Percentiles rank a stretch among this genome's conserved stretches.
phyloP scores from a whole-genome alignment of 1,140 invertebrate genomes.

The Varroa destructor region DNA sequence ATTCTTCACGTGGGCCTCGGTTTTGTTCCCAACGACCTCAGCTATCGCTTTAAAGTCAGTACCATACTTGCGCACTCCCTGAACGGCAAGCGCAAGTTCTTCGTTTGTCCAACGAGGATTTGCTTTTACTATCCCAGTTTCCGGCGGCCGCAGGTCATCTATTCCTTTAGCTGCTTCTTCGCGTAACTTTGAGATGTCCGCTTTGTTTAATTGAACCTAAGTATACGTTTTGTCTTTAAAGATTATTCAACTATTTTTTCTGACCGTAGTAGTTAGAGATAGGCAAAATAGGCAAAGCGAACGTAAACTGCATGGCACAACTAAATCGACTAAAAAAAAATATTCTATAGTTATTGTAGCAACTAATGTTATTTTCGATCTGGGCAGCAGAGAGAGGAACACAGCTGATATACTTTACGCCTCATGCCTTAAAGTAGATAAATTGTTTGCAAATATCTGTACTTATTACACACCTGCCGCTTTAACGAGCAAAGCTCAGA shows the following conservation, averaged over 20 bases:
- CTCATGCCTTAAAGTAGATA: no score
- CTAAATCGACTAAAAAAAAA: no score
- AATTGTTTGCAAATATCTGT: not conserved
- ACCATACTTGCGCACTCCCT: slow-evolving; percentile 80
- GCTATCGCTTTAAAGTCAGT: slow-evolving; percentile 90
- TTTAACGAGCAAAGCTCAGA: slow-evolving; percentile 81
- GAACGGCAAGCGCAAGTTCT: slow-evolving; percentile 73
- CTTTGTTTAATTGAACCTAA: slow-evolving; percentile 88
- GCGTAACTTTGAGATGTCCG: slow-evolving; percentile 69
- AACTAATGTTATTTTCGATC: no score
- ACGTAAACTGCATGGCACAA: no score
- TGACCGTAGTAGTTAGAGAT: no score
- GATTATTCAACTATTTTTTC: not conserved
- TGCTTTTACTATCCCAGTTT: slow-evolving; percentile 45
- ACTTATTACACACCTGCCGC: slow-evolving; percentile 53
- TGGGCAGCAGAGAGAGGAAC: no score
- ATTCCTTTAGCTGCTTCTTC: slow-evolving; percentile 49
- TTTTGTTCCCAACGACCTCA: slow-evolving; percentile 85
- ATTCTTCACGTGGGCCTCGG: slow-evolving; percentile 73
- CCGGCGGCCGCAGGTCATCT: slow-evolving; percentile 54
- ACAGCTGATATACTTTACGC: no score
- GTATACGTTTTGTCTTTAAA: slow-evolving; percentile 29
- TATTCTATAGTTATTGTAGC: no score
- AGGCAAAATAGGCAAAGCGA: no score
- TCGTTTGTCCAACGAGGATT: slow-evolving; percentile 83